phyloP scores from a whole-genome alignment of 2,888 invertebrate genomes.

The Megaustenia siamemsis region DNA sequence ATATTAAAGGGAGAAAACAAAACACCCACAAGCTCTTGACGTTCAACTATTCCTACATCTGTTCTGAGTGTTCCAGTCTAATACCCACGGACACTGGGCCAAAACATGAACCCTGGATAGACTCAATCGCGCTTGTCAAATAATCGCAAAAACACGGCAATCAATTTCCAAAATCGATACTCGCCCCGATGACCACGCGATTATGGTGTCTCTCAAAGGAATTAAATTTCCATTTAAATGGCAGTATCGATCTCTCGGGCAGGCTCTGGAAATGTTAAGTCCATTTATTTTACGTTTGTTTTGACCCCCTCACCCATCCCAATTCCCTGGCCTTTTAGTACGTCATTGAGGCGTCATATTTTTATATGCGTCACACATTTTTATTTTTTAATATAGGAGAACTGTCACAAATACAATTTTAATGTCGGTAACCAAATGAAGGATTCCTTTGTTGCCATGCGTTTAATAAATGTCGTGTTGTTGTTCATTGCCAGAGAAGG shows the following conservation, averaged over 20 bases:
- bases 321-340: too few species aligned
- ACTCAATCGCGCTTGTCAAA: conserved; percentile 38
- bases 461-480: too few species aligned
- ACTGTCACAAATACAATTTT: too few species aligned
- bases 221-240: conserved; percentile 45
- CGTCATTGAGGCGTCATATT: too few species aligned
- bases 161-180: conserved; percentile 39
- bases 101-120: neutral
- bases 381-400: too few species aligned
- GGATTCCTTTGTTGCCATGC: too few species aligned
- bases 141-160: conserved; percentile 32
- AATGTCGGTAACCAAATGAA: too few species aligned
- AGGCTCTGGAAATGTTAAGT: conserved; percentile 14
- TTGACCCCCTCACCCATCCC: too few species aligned
- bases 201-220: conserved; percentile 31
- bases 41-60: neutral
- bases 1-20: too few species aligned
- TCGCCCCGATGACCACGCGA: conserved; percentile 37
- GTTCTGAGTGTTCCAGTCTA: neutral
- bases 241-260: conserved; percentile 23
- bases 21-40: too few species aligned
- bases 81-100: neutral
- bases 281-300: conserved; percentile 24
- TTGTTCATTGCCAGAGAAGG: too few species aligned
- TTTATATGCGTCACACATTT: too few species aligned